Evolutionary conservation across 1,140 invertebrate species (phyloP).

Genomic region (Diorhabda sublineata): DNA sequence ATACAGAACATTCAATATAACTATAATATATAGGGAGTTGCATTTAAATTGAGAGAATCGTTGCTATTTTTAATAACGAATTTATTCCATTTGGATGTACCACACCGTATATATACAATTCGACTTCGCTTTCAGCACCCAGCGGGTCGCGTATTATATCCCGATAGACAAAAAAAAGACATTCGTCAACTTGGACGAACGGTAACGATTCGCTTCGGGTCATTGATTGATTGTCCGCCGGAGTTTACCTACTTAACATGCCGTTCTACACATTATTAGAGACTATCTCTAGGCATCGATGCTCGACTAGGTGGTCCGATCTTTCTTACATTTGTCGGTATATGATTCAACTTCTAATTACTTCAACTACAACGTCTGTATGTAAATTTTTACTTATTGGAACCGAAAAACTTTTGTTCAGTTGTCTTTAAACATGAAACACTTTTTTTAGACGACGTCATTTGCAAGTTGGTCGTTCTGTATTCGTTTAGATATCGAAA

Average conservation of each 20-base stretch:
- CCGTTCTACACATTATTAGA: conserved; percentile 39
- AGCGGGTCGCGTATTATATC: neutral
- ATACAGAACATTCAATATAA: too few relatives aligned
- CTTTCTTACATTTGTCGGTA: conserved; percentile 22
- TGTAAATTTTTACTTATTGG: neutral
- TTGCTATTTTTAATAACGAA: too few relatives aligned
- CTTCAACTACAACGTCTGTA: neutral
- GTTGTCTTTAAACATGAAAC: too few relatives aligned
- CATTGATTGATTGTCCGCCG: conserved; percentile 34
- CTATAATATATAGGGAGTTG: too few relatives aligned
- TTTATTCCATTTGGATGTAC: too few relatives aligned
- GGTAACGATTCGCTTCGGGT: conserved; percentile 28
- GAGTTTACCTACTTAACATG: conserved; percentile 35
- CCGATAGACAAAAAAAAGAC: conserved; percentile 2
- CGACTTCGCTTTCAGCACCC: conserved; percentile 3
- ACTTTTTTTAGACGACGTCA: too few relatives aligned
- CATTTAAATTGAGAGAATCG: too few relatives aligned
- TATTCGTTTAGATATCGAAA: too few relatives aligned
- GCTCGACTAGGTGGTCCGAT: conserved; percentile 34
- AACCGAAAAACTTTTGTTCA: neutral
- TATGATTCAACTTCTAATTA: conserved; percentile 5
- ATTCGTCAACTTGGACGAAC: conserved; percentile 21
- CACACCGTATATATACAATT: too few relatives aligned
- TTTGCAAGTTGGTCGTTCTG: too few relatives aligned
- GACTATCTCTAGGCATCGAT: conserved; percentile 35